Evolutionary conservation across 2,797 vertebrate genomes (phyloP), one percentile per base, ranked within the genome.

Genomic region (Sarcoramphus papa): DNA sequence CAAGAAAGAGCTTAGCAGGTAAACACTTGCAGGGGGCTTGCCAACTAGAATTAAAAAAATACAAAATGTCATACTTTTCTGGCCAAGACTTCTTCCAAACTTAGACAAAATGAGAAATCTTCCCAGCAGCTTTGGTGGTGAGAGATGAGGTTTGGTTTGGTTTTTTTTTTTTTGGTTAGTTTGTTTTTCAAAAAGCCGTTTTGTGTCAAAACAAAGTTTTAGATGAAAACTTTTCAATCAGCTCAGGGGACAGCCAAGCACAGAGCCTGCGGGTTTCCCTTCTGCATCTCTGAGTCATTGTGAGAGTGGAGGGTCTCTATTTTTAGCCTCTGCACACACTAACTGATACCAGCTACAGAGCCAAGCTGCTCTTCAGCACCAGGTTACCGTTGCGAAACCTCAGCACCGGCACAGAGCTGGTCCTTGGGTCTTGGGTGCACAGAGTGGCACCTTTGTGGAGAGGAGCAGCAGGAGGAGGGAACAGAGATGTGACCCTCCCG

Each of bases 201-300:
- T 90, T 63, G 57, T 85, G 73, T 92, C 76, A 96, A 96, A 95
- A 94, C 80, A 95, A 91, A 70, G 10, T 73, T 69, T 85, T 35
- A 94, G 63, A 82, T 74, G 63, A 93, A 90, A 92, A 67, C 56
- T 80, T 93, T 51, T 92, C 56, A 67, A 47, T 64, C 80, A 41
- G 73, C 70, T 82, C 37, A 8, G 69, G 80, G 80, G 77, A 86
- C 65, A 93, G 88, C 67, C 88, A 82, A 87, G 68, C 86, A 80
- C 41, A 63, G 81, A 80, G 92, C 45, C 95, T 97, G 97, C 0
- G 94, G 97, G 88, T 97, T 97, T 97, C 97, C 95, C 93, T 96
- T 94, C 94, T 96, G 95, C 84, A 62, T 70, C 86, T 96, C 93
- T 97, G 97, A 97, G 97, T 97, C 96, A 97, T 96, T 95, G 68